A percentile compares a stretch with the other conserved stretches of the same genome.
Conservation (phyloP, 2,113 vertebrate species). For the Lepus europaeus region DNA sequence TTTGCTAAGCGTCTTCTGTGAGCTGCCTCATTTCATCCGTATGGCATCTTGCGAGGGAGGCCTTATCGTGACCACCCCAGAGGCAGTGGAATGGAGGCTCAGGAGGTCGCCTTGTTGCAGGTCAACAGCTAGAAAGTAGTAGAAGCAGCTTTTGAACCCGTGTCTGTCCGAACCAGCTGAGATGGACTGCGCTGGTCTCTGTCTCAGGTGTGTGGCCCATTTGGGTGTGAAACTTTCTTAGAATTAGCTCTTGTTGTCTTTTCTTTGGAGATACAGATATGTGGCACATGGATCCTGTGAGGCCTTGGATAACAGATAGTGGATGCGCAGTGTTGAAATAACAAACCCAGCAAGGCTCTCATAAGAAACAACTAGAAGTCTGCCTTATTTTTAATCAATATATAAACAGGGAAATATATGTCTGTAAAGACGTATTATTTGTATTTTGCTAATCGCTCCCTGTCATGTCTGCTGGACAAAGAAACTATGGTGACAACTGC, state of each 20-base stretch:
- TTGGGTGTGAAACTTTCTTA: neutral
- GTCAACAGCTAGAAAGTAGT: neutral
- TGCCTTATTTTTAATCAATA: neutral
- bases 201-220: neutral
- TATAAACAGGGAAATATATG: neutral
- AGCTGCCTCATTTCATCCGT: neutral
- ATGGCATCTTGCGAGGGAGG: neutral
- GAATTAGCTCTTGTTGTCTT: neutral
- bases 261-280: fast-evolving
- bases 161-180: neutral
- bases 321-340: neutral
- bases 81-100: neutral
- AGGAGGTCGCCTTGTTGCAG: neutral
- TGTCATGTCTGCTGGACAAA: neutral
- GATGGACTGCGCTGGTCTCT: neutral
- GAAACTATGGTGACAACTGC: neutral
- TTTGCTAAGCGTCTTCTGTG: neutral
- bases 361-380: neutral
- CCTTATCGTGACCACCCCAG: too few relatives aligned
- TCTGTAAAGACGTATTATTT: neutral
- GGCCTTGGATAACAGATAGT: neutral
- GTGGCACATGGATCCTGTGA: neutral
- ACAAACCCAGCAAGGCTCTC: neutral
- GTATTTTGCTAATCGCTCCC: neutral
- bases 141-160: neutral